These are phyloP conservation scores for Pygocentrus nattereri DNA, from an alignment of 2,797 vertebrate genomes.

Conservation along the genomic window DNA sequence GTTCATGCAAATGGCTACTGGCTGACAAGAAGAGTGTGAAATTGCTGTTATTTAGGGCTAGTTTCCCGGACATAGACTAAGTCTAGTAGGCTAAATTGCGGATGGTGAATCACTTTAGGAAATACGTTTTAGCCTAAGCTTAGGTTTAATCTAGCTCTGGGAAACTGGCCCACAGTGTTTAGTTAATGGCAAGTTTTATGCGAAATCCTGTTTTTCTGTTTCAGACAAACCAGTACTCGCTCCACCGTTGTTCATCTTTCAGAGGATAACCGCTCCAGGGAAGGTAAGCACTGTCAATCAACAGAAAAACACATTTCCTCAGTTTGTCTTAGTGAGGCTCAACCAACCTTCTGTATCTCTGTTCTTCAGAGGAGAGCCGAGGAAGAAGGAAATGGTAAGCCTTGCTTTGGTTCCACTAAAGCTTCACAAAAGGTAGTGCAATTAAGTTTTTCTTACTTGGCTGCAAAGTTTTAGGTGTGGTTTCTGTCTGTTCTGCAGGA, in stretches of 20 bases:
- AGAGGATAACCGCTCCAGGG: slow-evolving; percentile 68
- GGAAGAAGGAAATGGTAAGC: slow-evolving; percentile 53
- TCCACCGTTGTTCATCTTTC: slow-evolving; percentile 79
- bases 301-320: neutral
- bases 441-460: neutral
- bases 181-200: neutral
- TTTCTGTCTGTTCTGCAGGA: slow-evolving; percentile 41
- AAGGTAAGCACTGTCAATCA: slow-evolving; percentile 74
- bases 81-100: too few species aligned
- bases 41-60: neutral
- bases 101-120: too few species aligned
- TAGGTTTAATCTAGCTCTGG: too few species aligned
- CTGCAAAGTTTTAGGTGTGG: neutral
- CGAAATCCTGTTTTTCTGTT: slow-evolving; percentile 49
- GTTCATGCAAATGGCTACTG: too few species aligned
- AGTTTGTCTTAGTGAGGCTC: slow-evolving; percentile 14
- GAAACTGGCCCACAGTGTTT: too few species aligned
- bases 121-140: too few species aligned
- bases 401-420: neutral
- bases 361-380: slow-evolving; percentile 56
- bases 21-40: too few species aligned
- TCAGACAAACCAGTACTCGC: slow-evolving; percentile 78
- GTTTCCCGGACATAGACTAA: too few species aligned
- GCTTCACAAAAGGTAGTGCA: neutral
- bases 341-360: slow-evolving; percentile 19